Percentiles rank a stretch among this genome's conserved stretches.
These are phyloP conservation scores for Epizoanthus scotinus DNA, from an alignment of 92 coral and sea anemone species.

Conservation along the genomic window DNA sequence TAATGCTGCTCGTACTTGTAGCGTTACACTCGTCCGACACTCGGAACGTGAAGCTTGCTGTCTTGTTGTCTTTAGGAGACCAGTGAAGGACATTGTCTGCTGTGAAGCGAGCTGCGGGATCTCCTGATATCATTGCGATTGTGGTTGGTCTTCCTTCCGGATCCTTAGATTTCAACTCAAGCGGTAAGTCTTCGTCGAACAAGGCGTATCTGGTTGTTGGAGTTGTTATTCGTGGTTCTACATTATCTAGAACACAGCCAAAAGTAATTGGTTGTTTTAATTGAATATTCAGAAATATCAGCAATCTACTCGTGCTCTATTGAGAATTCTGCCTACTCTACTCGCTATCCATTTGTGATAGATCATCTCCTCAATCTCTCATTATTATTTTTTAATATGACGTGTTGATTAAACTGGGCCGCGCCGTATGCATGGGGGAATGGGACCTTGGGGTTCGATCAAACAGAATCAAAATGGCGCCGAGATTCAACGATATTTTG, in stretches of 20 bases:
- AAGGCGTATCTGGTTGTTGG: constrained; percentile 7
- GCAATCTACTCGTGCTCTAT: no score
- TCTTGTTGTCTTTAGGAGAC: constrained; percentile 15
- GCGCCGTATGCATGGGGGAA: no score
- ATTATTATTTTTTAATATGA: no score
- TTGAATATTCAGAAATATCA: no score
- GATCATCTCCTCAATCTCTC: no score
- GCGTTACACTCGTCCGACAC: constrained; percentile 31
- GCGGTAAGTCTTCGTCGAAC: constrained; percentile 16
- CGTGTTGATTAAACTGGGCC: no score
- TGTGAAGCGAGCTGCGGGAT: constrained; percentile 1
- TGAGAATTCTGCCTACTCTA: no score
- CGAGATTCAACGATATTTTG: no score
- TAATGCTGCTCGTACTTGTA: neutral
- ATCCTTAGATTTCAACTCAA: constrained; percentile 5
- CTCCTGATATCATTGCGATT: constrained; percentile 22
- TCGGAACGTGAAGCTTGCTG: neutral
- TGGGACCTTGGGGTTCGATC: no score
- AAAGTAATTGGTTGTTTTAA: no score
- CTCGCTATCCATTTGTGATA: no score
- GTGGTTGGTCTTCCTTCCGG: constrained; percentile 29
- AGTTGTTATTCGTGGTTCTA: neutral
- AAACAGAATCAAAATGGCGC: no score
- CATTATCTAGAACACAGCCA: neutral
- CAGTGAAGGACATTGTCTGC: constrained; percentile 13